Percentiles rank a stretch among this genome's conserved stretches.
Conservation (phyloP, 2,797 vertebrate genomes). For the Threskiornis aethiopicus region DNA sequence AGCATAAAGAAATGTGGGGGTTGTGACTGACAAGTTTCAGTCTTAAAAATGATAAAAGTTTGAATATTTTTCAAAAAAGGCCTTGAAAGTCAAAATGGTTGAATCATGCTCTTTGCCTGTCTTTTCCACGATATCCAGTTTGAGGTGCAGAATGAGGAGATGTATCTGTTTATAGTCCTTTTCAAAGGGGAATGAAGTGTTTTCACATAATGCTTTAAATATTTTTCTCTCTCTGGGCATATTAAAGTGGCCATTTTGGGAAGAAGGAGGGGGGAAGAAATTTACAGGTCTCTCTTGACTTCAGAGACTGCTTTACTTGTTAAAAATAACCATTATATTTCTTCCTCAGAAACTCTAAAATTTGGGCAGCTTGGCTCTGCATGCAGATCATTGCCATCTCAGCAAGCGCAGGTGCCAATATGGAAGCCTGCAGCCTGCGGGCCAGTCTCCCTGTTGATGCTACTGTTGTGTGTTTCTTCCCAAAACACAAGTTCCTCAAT, state of each 20-base stretch:
- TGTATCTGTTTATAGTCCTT: not conserved
- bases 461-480: not conserved
- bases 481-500: not conserved
- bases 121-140: not conserved
- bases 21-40: slow-evolving; percentile 45
- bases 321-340: not conserved
- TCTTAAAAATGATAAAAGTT: not conserved
- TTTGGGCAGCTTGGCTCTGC: not conserved
- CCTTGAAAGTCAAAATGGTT: not conserved
- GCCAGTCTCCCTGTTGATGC: not conserved
- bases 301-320: not conserved
- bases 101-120: not conserved
- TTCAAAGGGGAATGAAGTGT: not conserved
- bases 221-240: not conserved
- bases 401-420: not conserved
- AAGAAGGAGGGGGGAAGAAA: not conserved
- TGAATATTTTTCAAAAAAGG: not conserved
- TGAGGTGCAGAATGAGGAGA: not conserved
- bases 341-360: not conserved
- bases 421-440: not conserved
- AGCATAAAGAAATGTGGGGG: not conserved
- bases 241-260: not conserved
- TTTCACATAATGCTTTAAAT: not conserved
- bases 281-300: not conserved
- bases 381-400: not conserved